Evolutionary conservation across 2,797 vertebrate genomes (phyloP).

Genomic region (Clarias laeviceps): DNA sequence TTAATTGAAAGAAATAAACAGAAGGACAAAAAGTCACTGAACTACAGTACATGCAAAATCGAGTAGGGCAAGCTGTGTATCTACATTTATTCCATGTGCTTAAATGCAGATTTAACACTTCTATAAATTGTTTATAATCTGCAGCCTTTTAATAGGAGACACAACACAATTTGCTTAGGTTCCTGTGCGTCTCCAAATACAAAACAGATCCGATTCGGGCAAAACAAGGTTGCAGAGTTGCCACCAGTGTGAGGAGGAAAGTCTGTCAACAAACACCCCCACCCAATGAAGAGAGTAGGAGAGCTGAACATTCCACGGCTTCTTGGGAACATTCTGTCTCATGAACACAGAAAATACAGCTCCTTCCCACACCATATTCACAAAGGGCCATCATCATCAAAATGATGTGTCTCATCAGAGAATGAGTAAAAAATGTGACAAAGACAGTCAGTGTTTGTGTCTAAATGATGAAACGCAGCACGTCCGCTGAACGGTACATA

Average conservation of each 20-base stretch:
- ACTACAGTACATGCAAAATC: background rate
- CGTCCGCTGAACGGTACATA: background rate
- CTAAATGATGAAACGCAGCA: slow-evolving; percentile 6
- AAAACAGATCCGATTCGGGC: slow-evolving; percentile 33
- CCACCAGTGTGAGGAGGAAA: slow-evolving; percentile 22
- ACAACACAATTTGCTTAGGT: slow-evolving; percentile 17
- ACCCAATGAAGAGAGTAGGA: slow-evolving; percentile 42
- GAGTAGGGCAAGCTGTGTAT: too few relatives aligned
- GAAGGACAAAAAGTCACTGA: background rate
- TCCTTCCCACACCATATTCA: slow-evolving; percentile 39
- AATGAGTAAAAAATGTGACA: slow-evolving; percentile 13
- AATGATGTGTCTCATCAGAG: background rate
- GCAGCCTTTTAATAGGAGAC: slow-evolving; percentile 34
- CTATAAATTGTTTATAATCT: slow-evolving; percentile 23
- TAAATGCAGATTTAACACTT: background rate
- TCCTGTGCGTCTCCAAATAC: slow-evolving; percentile 30
- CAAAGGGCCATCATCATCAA: slow-evolving; percentile 9
- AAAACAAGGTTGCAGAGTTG: slow-evolving; percentile 37
- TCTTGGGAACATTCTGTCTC: slow-evolving; percentile 71
- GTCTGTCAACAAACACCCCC: slow-evolving; percentile 45
- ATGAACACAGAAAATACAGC: slow-evolving; percentile 53
- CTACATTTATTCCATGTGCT: background rate
- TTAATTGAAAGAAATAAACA: background rate
- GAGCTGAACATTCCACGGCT: slow-evolving; percentile 65
- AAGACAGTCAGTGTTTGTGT: background rate